Base-by-base conservation (phyloP, 2,113 vertebrate species). In the Mustela nigripes region DNA sequence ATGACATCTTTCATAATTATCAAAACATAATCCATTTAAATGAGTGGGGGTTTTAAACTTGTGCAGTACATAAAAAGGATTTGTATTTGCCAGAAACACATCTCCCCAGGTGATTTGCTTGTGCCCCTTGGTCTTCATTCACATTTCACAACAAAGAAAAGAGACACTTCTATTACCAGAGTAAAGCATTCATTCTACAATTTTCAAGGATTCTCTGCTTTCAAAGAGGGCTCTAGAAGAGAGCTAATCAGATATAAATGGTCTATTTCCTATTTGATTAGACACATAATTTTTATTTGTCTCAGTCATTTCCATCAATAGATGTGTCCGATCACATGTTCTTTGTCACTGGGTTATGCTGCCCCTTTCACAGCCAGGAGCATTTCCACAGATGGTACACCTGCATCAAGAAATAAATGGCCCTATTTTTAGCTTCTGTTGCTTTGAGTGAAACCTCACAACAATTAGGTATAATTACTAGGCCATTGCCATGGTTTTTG, bases 391-490 rank as follows among this genome's bases (percentile, higher is more conserved):
- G 97, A 94, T 97, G 78, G 93, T 98, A 58, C 83, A 98, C 97
- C 96, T 97, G 82, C 96, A 96, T 97, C 94, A 96, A 84, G 96
- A 98, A 98, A 96, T 95, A 60, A 98, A 98, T 67, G 92, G 89
- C 22, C 89, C 97, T 99, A 98, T 98, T 98, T 99, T 99, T 98
- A 98, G 97, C 53, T 53, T 95, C 79, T 76, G 97, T 97, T 62
- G 83, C 95, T 97, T 97, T 94, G 87, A 71, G 95, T 98, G 97
- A 98, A 98, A 94, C 82, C 50, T 88, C 97, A 97, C 28, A 81
- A 97, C 94, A 98, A 98, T 98, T 98, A 98, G 97, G 96, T 65
- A 45, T 98, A 98, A 98, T 98, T 97, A 96, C 97, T 97, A 79
- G 62, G 97, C 79, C 95, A 92, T 69, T 95, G 96, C 97, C 96